A percentile compares a stretch with the other conserved stretches of the same genome.
Evolutionary conservation across 2,113 vertebrate genomes (phyloP).

Genomic region (Aix galericulata): DNA sequence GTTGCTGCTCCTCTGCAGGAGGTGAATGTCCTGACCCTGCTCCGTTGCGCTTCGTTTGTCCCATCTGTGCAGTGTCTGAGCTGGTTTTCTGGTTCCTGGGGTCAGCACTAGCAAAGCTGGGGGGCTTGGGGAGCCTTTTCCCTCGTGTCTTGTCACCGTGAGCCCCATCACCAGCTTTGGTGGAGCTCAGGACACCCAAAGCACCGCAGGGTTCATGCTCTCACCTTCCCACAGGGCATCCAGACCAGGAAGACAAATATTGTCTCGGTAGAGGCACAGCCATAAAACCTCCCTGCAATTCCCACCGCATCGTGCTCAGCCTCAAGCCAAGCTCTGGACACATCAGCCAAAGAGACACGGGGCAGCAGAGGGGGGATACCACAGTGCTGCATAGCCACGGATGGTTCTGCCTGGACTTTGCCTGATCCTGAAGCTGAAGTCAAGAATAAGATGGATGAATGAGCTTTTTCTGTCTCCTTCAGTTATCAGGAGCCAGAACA

Average conservation of each 20-base stretch:
- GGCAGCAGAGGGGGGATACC: not conserved
- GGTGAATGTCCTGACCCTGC: accelerated
- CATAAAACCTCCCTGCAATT: not conserved
- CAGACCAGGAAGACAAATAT: not conserved
- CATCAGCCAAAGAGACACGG: not conserved
- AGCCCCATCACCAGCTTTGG: not conserved
- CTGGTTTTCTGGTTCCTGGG: not conserved
- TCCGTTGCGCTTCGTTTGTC: not conserved
- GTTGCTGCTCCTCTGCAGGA: not conserved
- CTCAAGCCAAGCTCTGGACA: not conserved
- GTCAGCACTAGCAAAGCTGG: not conserved
- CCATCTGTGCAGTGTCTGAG: not conserved
- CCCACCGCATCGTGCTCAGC: not conserved
- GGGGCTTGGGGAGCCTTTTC: not conserved
- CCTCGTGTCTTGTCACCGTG: not conserved
- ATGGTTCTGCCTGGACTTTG: not conserved
- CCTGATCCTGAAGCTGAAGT: not conserved
- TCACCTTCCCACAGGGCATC: not conserved
- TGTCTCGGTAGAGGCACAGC: not conserved
- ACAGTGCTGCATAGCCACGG: not conserved
- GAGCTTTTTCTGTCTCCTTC: not conserved
- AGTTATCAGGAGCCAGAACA: not conserved
- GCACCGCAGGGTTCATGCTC: not conserved
- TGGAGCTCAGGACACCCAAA: not conserved
- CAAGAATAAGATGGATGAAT: not conserved